Conservation (phyloP, 2,888 invertebrate genomes). For the Drosophila affinis region DNA sequence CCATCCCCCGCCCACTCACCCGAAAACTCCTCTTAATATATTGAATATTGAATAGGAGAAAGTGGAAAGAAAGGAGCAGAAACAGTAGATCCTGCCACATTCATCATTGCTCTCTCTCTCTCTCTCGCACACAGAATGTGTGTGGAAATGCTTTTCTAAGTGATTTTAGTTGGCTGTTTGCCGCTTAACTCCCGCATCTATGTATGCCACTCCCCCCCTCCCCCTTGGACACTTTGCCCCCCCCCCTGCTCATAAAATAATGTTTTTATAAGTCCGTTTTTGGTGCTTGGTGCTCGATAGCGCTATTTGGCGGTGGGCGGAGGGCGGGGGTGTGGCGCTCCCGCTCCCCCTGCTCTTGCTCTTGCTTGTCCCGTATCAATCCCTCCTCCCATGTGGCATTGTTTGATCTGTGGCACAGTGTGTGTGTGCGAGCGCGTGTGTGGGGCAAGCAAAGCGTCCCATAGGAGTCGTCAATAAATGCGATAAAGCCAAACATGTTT, state of each 20-base stretch:
- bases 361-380: background rate
- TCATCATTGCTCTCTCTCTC: conserved; percentile 10
- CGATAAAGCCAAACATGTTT: conserved; percentile 80
- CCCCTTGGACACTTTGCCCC: background rate
- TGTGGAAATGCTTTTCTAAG: conserved; percentile 64
- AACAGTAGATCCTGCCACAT: conserved; percentile 1
- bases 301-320: conserved; percentile 55
- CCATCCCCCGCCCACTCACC: too few relatives aligned
- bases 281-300: conserved; percentile 69
- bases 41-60: background rate
- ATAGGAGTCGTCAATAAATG: conserved; percentile 78
- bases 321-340: conserved; percentile 22
- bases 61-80: background rate
- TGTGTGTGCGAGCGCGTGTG: conserved; percentile 9
- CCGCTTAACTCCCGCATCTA: conserved; percentile 12
- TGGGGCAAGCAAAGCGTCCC: conserved; percentile 69
- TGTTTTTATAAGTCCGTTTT: conserved; percentile 77
- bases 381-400: conserved; percentile 54
- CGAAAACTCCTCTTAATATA: conserved; percentile 10
- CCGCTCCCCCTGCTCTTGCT: background rate
- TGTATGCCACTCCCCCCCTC: conserved; percentile 26
- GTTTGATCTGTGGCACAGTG: conserved; percentile 61
- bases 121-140: too few relatives aligned
- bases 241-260: conserved; percentile 56
- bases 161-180: conserved; percentile 58